Conservation (phyloP, 92 coral and sea anemone genomes). For the Scolanthus callimorphus region DNA sequence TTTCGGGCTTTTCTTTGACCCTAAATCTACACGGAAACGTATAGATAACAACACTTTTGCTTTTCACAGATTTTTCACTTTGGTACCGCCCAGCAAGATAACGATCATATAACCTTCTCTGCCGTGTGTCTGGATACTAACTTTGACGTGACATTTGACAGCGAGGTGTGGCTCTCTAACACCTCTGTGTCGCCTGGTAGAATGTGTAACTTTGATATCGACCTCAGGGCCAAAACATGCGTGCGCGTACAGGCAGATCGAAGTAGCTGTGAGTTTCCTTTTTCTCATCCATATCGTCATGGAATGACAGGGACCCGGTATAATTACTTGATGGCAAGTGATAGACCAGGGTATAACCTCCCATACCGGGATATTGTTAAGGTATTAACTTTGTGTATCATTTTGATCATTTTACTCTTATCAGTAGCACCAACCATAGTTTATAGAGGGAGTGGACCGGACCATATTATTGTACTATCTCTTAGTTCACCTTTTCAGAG, state of each 20-base stretch:
- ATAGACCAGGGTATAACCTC: slow-evolving; percentile 67
- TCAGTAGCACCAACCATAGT: neutral
- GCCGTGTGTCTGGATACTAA: slow-evolving; percentile 81
- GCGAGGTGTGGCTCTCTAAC: slow-evolving; percentile 71
- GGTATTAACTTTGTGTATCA: slow-evolving; percentile 31
- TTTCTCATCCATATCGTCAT: slow-evolving; percentile 73
- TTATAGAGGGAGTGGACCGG: no score
- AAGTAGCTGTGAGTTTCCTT: slow-evolving; percentile 70
- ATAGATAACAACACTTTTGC: no score
- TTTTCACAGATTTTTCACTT: slow-evolving; percentile 74
- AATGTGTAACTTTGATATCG: slow-evolving; percentile 48
- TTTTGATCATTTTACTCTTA: neutral
- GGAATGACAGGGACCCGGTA: slow-evolving; percentile 65
- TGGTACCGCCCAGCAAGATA: slow-evolving; percentile 72
- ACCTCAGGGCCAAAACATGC: slow-evolving; percentile 46
- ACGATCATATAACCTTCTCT: slow-evolving; percentile 42
- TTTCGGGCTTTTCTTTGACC: no score
- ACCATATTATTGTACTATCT: no score
- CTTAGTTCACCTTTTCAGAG: no score
- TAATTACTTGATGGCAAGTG: slow-evolving; percentile 78
- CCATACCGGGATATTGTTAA: slow-evolving; percentile 83
- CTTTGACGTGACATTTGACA: slow-evolving; percentile 79
- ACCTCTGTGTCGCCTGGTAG: slow-evolving; percentile 75
- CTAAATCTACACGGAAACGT: no score
- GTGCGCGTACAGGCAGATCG: slow-evolving; percentile 56